Evolutionary conservation across 2,797 vertebrate species (phyloP), one percentile per base, ranked within the genome.

Genomic region (Amphiprion clarkii): DNA sequence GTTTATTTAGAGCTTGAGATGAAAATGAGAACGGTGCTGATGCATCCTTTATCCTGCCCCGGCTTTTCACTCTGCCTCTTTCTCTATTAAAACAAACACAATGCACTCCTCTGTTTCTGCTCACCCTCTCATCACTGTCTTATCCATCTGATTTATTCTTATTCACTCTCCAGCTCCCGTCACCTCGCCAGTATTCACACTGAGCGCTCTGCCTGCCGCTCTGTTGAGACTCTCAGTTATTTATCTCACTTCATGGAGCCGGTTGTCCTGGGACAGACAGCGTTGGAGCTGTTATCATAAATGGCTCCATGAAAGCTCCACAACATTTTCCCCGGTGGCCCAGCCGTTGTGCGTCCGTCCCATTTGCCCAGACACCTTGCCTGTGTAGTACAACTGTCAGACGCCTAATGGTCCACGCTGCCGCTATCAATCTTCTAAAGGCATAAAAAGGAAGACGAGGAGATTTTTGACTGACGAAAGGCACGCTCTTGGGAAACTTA

Each of bases 161-260:
- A 51, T 79, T 87, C 64, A 29, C 56, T 74, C 58, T 70, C 54
- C 46, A 55, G 78, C 78, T 67, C 69, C 33, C 65, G 17, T 52
- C 71, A 44, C 62, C 65, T 65, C 57, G 71, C 82, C 86, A 79
- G 69, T 63, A 58, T 83, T 85, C 82, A 65, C 60, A 27, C 46
- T 8, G 64, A 60, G 46, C 9, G 19, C 68, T 74, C 60, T 21
- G 57, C 78, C 56, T 55, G 33, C 51, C 57, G 13, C 79, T 83
- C 86, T 58, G 70, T 67, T 64, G 56, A 71, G 78, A 68, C 83
- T 85, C 77, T 75, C 9, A 27, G 81, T 91, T 87, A 71, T 87
- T 85, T 81, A 80, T 89, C 79, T 90, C 83, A 80, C 82, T 90
- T 77, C 69, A 82, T 81, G 64, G 60, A 69, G 74, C 40, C 42